Percentiles rank a stretch among this genome's conserved stretches.
These are phyloP conservation scores for Lepidochrysops patricia DNA, from an alignment of 2,888 invertebrate genomes.

Conservation along the genomic window DNA sequence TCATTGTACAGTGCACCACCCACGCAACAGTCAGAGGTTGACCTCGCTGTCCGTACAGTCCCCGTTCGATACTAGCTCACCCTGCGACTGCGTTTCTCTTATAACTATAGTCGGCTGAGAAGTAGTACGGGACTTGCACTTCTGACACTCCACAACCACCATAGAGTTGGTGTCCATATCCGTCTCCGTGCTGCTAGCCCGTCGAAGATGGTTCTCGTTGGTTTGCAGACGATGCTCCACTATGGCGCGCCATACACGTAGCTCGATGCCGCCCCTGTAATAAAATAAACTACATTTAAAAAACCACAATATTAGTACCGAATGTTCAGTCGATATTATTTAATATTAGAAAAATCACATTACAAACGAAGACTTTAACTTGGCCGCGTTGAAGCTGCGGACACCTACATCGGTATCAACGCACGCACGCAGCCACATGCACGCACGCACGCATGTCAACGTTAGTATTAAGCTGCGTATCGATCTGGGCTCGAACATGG, in stretches of 20 bases:
- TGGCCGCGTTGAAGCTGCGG: no score
- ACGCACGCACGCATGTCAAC: no score
- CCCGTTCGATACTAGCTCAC: slow-evolving; percentile 30
- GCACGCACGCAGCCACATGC: no score
- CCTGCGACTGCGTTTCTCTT: slow-evolving; percentile 24
- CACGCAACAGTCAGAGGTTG: slow-evolving; percentile 64
- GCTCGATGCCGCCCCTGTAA: slow-evolving; percentile 85
- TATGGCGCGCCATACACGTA: slow-evolving; percentile 90
- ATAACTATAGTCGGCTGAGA: slow-evolving; percentile 57
- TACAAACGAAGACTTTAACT: no score
- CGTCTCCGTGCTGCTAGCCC: slow-evolving; percentile 60
- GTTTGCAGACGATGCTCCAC: slow-evolving; percentile 70
- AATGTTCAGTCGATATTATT: no score
- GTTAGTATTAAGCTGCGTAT: no score
- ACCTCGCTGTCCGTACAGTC: slow-evolving; percentile 48
- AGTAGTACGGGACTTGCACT: slow-evolving; percentile 39
- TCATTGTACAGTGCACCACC: slow-evolving; percentile 72
- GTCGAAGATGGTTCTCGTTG: slow-evolving; percentile 37
- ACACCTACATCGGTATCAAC: no score
- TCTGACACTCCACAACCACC: slow-evolving; percentile 60
- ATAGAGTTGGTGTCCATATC: slow-evolving; percentile 64
- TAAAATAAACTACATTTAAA: no score
- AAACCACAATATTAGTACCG: no score
- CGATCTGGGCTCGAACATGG: no score
- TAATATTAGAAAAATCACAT: no score